These are phyloP conservation scores for Conchocele bisecta DNA, from an alignment of 2,888 invertebrate genomes.

Conservation along the genomic window DNA sequence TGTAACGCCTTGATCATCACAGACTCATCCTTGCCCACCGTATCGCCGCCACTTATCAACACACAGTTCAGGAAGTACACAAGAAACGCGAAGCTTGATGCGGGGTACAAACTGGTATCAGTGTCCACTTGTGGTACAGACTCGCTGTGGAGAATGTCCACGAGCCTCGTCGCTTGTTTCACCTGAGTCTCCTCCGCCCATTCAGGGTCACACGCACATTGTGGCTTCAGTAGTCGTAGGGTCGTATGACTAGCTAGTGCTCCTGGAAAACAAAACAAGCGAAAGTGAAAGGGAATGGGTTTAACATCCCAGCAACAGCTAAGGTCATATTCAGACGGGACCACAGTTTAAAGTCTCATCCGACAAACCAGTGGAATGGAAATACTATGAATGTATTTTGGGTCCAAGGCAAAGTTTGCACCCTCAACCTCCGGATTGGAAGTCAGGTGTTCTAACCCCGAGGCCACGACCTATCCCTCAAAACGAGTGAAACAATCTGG, in stretches of 20 bases:
- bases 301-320: not conserved
- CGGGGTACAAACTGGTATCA: slow-evolving; percentile 84
- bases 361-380: too few species aligned
- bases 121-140: slow-evolving; percentile 36
- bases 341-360: too few species aligned
- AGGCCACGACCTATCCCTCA: too few species aligned
- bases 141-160: slow-evolving; percentile 84
- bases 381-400: too few species aligned
- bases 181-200: slow-evolving; percentile 90
- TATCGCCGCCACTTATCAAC: slow-evolving; percentile 68
- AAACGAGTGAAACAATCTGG: too few species aligned
- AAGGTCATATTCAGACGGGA: too few species aligned
- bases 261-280: slow-evolving; percentile 77
- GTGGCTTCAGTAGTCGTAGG: slow-evolving; percentile 89
- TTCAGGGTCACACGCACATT: slow-evolving; percentile 89
- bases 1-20: slow-evolving; percentile 76
- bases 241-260: slow-evolving; percentile 89
- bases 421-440: too few species aligned
- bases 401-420: too few species aligned
- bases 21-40: slow-evolving; percentile 67
- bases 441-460: too few species aligned
- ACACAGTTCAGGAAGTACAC: slow-evolving; percentile 88
- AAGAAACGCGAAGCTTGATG: slow-evolving; percentile 91
- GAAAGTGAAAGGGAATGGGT: too few species aligned
- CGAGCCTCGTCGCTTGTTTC: slow-evolving; percentile 87